These are phyloP conservation scores for Globia sparganii DNA, from an alignment of 2,888 invertebrate species.

Conservation along the genomic window DNA sequence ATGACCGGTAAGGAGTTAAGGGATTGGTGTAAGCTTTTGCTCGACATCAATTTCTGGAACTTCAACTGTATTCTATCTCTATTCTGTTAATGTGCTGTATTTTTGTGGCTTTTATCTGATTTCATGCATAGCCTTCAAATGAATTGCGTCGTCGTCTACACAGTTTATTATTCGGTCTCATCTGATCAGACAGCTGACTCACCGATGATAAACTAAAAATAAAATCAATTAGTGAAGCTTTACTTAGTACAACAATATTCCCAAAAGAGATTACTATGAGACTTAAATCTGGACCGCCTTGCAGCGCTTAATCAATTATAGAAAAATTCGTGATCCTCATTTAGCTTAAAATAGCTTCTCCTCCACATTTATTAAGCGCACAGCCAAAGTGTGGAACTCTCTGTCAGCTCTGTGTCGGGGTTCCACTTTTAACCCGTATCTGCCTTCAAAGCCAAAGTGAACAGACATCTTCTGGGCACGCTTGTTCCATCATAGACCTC, in stretches of 20 bases:
- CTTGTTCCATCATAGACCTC: neutral
- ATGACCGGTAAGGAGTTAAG: slow-evolving; percentile 61
- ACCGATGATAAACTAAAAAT: neutral
- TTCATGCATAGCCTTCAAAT: neutral
- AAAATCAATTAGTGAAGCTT: neutral
- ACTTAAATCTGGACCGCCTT: neutral
- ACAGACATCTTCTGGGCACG: neutral
- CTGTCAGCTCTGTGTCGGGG: neutral
- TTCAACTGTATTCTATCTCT: neutral
- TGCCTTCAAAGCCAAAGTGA: neutral
- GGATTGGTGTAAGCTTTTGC: slow-evolving; percentile 25
- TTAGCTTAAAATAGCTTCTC: neutral
- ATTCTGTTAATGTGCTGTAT: slow-evolving; percentile 10
- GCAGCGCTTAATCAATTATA: neutral
- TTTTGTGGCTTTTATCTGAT: slow-evolving; percentile 14
- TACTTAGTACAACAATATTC: neutral
- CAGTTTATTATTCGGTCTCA: neutral
- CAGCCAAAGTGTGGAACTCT: neutral
- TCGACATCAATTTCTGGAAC: slow-evolving; percentile 25
- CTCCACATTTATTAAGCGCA: neutral
- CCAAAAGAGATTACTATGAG: neutral
- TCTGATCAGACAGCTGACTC: neutral
- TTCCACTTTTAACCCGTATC: neutral
- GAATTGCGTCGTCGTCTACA: neutral
- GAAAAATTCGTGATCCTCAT: neutral